Evolutionary conservation across 2,888 invertebrate genomes (phyloP), one percentile per base, ranked within the genome.

Genomic region (Tridacna gigas): DNA sequence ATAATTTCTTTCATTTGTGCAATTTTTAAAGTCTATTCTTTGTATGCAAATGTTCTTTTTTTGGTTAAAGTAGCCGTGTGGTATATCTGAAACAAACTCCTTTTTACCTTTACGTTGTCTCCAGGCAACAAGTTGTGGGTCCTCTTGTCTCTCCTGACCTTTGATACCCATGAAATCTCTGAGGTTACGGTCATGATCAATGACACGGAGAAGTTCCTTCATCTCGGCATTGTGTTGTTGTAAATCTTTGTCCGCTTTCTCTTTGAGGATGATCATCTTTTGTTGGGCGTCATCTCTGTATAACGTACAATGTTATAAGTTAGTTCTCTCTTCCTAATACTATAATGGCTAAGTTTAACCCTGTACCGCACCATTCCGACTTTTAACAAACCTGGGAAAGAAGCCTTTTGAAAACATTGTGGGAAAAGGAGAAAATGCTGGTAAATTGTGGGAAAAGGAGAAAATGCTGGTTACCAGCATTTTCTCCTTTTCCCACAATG

Each of bases 151-250:
- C 89, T 97, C 97, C 86, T 98, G 97, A 45, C 94, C 93, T 89
- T 98, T 98, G 0, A 97, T 96, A 11, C 97, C 97, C 78, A 98
- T 96, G 94, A 98, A 98, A 92, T 97, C 97, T 91, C 97, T 97
- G 48, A 98, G 95, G 90, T 97, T 97, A 90, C 97, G 95, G 93
- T 98, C 97, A 94, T 98, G 97, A 93, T 98, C 98, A 60, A 98
- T 95, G 83, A 97, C 97, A 0, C 98, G 96, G 92, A 98, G 97
- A 79, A 98, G 96, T 92, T 98, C 98, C 69, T 98, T 96, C 96
- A 98, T 98, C 95, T 98, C 98, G 95, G 96, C 96, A 11, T 96
- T 96, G 91, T 97, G 97, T 13, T 96, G 94, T 90, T 96, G 95
- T 80, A 96, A 96, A 90, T 97, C 97, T 63, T 97, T 96, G 92